Conservation (phyloP, 2,797 vertebrate genomes). For the Enteromius radiatus region DNA sequence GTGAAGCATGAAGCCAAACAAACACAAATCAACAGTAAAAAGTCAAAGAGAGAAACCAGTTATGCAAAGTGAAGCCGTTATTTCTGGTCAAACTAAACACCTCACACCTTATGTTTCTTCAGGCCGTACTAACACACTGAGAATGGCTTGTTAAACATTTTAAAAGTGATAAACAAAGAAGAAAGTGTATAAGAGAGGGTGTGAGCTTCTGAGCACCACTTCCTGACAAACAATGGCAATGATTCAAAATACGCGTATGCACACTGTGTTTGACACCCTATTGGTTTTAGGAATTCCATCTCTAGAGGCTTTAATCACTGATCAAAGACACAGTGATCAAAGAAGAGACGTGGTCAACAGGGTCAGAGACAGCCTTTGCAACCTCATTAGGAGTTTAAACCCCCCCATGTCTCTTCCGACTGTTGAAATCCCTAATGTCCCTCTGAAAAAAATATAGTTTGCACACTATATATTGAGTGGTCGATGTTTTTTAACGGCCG, state of each 20-base stretch:
- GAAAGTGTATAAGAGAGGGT: background rate
- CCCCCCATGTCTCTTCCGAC: constrained; percentile 3
- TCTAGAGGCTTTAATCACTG: constrained; percentile 36
- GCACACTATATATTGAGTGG: background rate
- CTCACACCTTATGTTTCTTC: background rate
- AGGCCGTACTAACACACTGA: background rate
- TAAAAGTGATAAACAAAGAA: background rate
- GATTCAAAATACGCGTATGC: constrained; percentile 5
- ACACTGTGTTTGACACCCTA: background rate
- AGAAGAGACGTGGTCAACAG: constrained; percentile 11
- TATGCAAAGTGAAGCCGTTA: background rate
- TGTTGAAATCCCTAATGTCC: constrained; percentile 20
- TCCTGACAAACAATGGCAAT: background rate
- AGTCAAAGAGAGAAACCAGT: background rate
- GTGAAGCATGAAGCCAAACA: constrained; percentile 68
- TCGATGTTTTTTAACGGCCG: constrained; percentile 61
- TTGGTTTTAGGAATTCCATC: background rate
- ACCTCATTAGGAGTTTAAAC: constrained; percentile 34
- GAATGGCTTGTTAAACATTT: background rate
- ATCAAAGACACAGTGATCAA: constrained; percentile 43
- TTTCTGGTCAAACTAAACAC: background rate
- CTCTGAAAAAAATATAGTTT: background rate
- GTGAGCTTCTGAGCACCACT: background rate
- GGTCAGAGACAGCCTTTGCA: constrained; percentile 19
- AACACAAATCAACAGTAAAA: constrained; percentile 59